phyloP scores from a whole-genome alignment of 2,113 vertebrate species.

The Bucco capensis region DNA sequence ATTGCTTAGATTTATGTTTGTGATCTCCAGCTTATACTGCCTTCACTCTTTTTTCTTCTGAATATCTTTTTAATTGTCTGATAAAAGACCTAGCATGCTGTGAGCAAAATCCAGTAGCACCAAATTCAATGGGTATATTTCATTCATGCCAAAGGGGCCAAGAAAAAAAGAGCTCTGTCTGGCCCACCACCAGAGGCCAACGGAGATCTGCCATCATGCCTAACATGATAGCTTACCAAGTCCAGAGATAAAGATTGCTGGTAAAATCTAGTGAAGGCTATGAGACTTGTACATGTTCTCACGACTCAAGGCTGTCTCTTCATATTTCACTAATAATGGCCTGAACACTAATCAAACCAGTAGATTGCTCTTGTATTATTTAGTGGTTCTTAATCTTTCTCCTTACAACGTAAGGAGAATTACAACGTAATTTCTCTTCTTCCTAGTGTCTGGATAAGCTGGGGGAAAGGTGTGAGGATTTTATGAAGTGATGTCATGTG shows the following conservation, averaged over 20 bases:
- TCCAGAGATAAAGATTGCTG: not conserved
- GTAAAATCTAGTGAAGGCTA: not conserved
- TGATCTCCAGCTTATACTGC: not conserved
- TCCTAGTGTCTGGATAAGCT: not conserved
- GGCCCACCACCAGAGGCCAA: not conserved
- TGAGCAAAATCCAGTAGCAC: not conserved
- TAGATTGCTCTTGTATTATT: not conserved
- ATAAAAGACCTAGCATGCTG: not conserved
- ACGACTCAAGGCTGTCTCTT: not conserved
- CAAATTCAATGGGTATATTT: not conserved
- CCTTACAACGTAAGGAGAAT: not conserved
- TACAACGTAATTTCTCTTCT: not conserved
- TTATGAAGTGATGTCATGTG: not conserved
- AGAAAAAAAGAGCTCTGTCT: not conserved
- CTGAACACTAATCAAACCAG: not conserved
- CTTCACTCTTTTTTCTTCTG: not conserved
- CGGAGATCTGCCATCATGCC: not conserved
- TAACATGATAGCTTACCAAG: not conserved
- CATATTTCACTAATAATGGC: not conserved
- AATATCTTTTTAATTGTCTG: not conserved
- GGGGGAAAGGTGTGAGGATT: not conserved
- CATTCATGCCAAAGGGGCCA: not conserved
- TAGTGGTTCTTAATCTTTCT: not conserved
- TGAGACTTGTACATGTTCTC: accelerated
- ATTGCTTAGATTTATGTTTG: not conserved